Evolutionary conservation across 2,797 vertebrate genomes (phyloP).

Genomic region (Lithobates sylvaticus): DNA sequence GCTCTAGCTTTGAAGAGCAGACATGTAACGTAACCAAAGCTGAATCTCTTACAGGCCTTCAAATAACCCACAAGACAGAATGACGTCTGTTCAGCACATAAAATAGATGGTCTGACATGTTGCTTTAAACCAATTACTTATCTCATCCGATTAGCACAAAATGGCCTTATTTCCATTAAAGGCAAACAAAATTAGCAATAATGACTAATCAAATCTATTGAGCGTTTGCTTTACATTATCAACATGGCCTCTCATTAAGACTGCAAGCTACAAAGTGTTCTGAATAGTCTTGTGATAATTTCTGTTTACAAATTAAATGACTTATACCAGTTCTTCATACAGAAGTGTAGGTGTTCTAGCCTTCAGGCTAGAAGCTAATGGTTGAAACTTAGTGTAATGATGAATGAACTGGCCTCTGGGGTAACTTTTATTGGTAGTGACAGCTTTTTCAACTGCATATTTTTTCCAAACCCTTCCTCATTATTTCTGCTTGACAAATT

Average conservation of each 20-base stretch:
- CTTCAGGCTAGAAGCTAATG: conserved; percentile 55
- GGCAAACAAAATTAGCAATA: conserved; percentile 55
- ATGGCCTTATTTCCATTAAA: conserved; percentile 46
- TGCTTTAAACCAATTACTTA: conserved; percentile 59
- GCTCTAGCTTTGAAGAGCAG: conserved; percentile 11
- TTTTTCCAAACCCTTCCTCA: conserved; percentile 20
- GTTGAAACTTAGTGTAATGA: conserved; percentile 28
- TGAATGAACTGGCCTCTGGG: conserved; percentile 36
- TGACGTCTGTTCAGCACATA: conserved; percentile 46
- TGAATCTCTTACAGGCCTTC: conserved; percentile 21
- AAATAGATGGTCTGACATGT: conserved; percentile 54
- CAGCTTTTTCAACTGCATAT: conserved; percentile 36
- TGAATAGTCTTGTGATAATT: conserved; percentile 45
- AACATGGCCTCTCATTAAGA: conserved; percentile 20
- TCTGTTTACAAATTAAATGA: conserved; percentile 47
- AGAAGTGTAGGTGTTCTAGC: conserved; percentile 25
- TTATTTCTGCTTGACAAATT: conserved; percentile 21
- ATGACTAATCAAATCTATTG: conserved; percentile 56
- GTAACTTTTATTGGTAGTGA: conserved; percentile 36
- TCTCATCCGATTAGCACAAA: conserved; percentile 58
- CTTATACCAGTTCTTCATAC: conserved; percentile 12
- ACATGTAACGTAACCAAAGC: conserved; percentile 18
- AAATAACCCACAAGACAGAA: conserved; percentile 38
- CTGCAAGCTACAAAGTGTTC: conserved; percentile 52
- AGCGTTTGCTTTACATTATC: conserved; percentile 45